Evolutionary conservation across 2,888 invertebrate genomes (phyloP), one percentile per base, ranked within the genome.

Genomic region (Crematogaster levior): DNA sequence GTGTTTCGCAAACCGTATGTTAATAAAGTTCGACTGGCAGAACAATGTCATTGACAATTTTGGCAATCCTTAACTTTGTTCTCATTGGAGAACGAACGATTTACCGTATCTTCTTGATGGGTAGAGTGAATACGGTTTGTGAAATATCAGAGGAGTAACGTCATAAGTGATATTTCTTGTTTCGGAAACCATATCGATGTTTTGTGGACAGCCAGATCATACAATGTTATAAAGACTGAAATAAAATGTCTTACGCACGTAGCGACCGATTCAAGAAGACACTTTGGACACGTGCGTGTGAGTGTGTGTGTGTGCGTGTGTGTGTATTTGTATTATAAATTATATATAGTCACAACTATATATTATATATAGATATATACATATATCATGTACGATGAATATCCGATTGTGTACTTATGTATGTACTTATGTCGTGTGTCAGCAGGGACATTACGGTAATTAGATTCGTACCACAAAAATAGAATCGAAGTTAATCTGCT

Each of bases 251-350:
- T 56, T 72, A 24, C 43, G 43, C 77, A 77, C 43, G 77, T 34
- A 72, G 43, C 43, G 43, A 56, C 43, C 73, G 56, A 70, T 77
- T 30, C 77, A 30, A 56, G 73, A 43, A 21, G 18, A 12, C 56
- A 77, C 77, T 77, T 34, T 34, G 56, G 43, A 56, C 56, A 56
- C 72, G 53, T 43, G 30, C 70, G 21, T 53, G 18, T 18, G 40
- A 15, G 72, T 70, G 70, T 72, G 56, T 77, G 72, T 77, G 70
- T 70, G n/a, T n/a, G n/a, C 56, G 30, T 77, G 21, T 53, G 18
- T 18, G 40, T 10, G 72, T 70, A 77, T 72, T 70, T 77, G 72
- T 77, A 77, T 70, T 68, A 75, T 77, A 77, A 77, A 77, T 66
- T 77, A 77, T 77, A 77, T 77, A 77, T 56, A 77, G 27, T 37